Evolutionary conservation across 2,113 vertebrate species (phyloP), one percentile per base, ranked within the genome.

Genomic region (Drymodes brunneopygia): DNA sequence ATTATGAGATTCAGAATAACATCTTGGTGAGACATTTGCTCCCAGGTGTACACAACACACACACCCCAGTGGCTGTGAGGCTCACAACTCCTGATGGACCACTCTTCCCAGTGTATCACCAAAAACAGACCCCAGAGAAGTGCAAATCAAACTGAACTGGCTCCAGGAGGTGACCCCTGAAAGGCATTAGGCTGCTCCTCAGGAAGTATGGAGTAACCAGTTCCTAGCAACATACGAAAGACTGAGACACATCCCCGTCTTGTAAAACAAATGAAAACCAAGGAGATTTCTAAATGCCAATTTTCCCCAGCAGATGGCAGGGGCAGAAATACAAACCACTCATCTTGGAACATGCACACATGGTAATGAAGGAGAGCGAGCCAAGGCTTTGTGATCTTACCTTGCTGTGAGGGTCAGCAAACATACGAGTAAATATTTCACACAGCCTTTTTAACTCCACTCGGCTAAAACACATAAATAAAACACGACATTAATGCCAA

Each of bases 371-470:
- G 31, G 51, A 48, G 31, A 69, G 16, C 0, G 1, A 83, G 64
- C 35, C 86, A 74, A 75, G 31, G 44, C 42, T 69, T 42, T 70
- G 72, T 65, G 67, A 48, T 80, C 93, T 97, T 97, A 99, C 99
- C 99, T 99, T 99, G 98, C 99, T 99, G 82, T 99, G 99, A 69
- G 99, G 99, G 95, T 99, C 99, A 85, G 99, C 99, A 98, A 99
- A 99, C 99, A 99, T 99, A 78, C 99, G 98, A 23, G 99, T 99
- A 98, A 99, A 99, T 97, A 99, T 99, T 97, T 99, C 99, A 97
- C 99, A 99, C 3, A 99, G 98, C 81, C 99, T 98, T 98, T 99
- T 99, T 96, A 99, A 97, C 93, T 99, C 99, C 27, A 99, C 99
- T 88, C 99, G 99, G 97, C 99, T 99, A 92, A 70, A 97, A 86